Evolutionary conservation across 2,797 vertebrate genomes (phyloP).

Genomic region (Coranthus polyacanthus): DNA sequence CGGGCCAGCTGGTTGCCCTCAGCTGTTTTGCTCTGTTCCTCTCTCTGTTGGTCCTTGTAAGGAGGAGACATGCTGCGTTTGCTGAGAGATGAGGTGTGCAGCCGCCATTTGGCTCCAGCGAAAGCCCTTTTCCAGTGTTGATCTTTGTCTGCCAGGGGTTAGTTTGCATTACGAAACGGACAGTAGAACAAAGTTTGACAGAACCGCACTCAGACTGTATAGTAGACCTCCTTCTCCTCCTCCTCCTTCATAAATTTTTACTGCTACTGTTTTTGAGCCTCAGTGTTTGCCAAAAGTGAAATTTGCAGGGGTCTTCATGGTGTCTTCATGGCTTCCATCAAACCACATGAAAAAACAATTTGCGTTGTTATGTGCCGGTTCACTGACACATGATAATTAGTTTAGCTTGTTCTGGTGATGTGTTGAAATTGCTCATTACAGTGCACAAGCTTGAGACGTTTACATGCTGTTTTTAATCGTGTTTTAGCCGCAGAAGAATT

Average conservation of each 20-base stretch:
- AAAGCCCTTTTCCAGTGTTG: slow-evolving; percentile 46
- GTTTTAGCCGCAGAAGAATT: background rate
- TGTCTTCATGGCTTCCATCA: slow-evolving; percentile 47
- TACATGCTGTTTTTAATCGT: background rate
- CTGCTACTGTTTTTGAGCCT: slow-evolving; percentile 35
- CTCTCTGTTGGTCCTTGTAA: slow-evolving; percentile 17
- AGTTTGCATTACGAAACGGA: slow-evolving; percentile 53
- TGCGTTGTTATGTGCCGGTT: slow-evolving; percentile 46
- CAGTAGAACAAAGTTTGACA: slow-evolving; percentile 34
- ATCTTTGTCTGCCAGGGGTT: slow-evolving; percentile 48
- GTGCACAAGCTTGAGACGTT: background rate
- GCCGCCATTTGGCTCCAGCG: slow-evolving; percentile 46
- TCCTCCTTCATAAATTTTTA: slow-evolving; percentile 2
- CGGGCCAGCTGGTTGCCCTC: slow-evolving; percentile 46
- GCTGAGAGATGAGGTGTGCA: slow-evolving; percentile 68
- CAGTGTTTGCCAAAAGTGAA: slow-evolving; percentile 60
- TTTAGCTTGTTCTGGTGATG: background rate
- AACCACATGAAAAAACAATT: slow-evolving; percentile 46
- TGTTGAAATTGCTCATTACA: slow-evolving; percentile 5
- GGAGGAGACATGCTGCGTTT: slow-evolving; percentile 57
- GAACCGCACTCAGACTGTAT: slow-evolving; percentile 37
- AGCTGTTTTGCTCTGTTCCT: slow-evolving; percentile 28
- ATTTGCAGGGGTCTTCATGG: slow-evolving; percentile 20
- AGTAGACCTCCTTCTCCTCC: slow-evolving; percentile 4
- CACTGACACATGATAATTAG: slow-evolving; percentile 16